Evolutionary conservation across 2,888 invertebrate species (phyloP).

Genomic region (Autographa pulchrina): DNA sequence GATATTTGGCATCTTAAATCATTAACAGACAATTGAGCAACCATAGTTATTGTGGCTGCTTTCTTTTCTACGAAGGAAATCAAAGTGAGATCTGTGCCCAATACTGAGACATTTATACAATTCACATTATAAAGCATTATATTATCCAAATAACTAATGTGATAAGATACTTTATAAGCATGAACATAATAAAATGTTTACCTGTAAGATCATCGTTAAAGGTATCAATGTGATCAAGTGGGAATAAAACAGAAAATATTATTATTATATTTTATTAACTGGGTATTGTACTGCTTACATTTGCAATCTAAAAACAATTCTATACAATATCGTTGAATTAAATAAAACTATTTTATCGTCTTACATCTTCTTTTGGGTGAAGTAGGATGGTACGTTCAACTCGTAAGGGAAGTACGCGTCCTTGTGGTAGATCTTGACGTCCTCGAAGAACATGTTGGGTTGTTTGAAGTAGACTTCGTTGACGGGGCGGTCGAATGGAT

Average conservation of each 20-base stretch:
- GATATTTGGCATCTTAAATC: too few species aligned
- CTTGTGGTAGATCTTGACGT: constrained; percentile 88
- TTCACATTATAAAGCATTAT: too few species aligned
- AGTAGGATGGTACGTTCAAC: constrained; percentile 68
- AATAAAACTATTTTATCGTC: not conserved
- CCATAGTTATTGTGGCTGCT: too few species aligned
- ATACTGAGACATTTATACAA: too few species aligned
- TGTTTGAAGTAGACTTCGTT: constrained; percentile 81
- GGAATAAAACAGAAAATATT: not conserved
- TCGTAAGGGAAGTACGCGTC: constrained; percentile 75
- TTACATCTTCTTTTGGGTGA: constrained; percentile 54
- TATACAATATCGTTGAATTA: constrained; percentile 28
- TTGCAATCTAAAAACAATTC: constrained; percentile 12
- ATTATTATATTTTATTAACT: not conserved
- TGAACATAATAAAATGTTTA: too few species aligned
- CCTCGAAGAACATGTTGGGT: constrained; percentile 90
- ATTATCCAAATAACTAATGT: too few species aligned
- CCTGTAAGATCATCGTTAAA: too few species aligned
- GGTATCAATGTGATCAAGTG: not conserved
- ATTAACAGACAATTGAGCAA: too few species aligned
- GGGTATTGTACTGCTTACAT: constrained; percentile 19
- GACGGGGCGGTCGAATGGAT: constrained; percentile 89
- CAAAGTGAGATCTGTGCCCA: too few species aligned
- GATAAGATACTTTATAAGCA: too few species aligned
- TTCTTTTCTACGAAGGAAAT: too few species aligned